These are phyloP conservation scores for Xyliphius kryptos DNA, from an alignment of 2,113 vertebrate species.

Conservation along the genomic window DNA sequence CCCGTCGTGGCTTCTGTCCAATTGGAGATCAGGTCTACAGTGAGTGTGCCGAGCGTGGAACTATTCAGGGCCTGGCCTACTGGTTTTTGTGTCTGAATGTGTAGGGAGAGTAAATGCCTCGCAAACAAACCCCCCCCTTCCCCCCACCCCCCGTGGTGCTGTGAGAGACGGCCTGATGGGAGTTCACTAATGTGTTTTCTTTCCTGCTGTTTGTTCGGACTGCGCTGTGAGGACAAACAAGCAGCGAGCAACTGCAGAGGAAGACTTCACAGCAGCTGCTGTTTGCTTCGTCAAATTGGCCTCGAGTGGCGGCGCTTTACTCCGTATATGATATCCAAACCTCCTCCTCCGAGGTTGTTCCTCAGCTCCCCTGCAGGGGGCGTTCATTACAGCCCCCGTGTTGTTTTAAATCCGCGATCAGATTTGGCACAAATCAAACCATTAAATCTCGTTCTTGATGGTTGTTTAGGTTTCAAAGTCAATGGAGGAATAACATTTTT, in stretches of 20 bases:
- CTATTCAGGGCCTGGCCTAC: conserved; percentile 24
- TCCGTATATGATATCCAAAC: conserved; percentile 47
- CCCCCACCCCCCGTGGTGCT: background rate
- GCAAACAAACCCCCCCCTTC: background rate
- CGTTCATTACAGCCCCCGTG: conserved; percentile 31
- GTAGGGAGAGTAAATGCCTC: background rate
- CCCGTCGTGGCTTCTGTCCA: conserved; percentile 26
- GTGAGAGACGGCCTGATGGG: conserved; percentile 7
- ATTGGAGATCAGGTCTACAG: conserved; percentile 8
- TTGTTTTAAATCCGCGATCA: conserved; percentile 26
- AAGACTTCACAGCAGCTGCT: conserved; percentile 50
- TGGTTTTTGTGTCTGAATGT: conserved; percentile 55
- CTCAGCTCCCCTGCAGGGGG: conserved; percentile 14
- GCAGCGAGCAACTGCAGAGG: conserved; percentile 43
- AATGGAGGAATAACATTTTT: too few species aligned
- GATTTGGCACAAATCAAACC: too few species aligned
- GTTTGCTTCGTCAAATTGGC: conserved; percentile 61
- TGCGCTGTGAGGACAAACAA: conserved; percentile 48
- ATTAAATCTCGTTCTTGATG: too few species aligned
- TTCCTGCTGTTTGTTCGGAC: conserved; percentile 45
- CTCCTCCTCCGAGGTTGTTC: conserved; percentile 34
- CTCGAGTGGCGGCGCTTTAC: conserved; percentile 50
- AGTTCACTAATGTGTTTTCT: conserved; percentile 34
- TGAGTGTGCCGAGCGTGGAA: conserved; percentile 17
- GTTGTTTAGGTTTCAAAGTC: too few species aligned